phyloP scores from a whole-genome alignment of 1,140 invertebrate genomes.

The Onthophagus taurus region DNA sequence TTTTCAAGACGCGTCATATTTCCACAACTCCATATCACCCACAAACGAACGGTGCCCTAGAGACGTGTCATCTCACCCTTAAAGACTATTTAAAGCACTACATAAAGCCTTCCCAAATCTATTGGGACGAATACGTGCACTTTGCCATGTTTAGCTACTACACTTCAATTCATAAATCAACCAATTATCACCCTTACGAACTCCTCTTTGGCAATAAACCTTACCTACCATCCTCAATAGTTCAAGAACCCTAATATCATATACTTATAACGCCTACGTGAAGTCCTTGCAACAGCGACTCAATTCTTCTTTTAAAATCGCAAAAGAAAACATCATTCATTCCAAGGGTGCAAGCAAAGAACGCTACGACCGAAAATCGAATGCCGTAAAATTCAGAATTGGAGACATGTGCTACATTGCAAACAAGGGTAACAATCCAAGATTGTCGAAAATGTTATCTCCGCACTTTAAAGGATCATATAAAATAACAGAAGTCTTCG shows the following conservation, averaged over 20 bases:
- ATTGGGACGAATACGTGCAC: constrained; percentile 35
- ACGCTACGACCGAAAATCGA: constrained; percentile 14
- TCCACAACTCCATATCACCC: constrained; percentile 11
- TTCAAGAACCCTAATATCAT: constrained; percentile 1
- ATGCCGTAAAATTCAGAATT: neutral
- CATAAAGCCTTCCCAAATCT: constrained; percentile 29
- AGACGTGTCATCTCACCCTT: constrained; percentile 34
- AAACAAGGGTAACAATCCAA: neutral
- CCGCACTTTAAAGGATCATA: constrained; percentile 16
- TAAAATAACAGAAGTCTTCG: neutral
- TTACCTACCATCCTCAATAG: neutral
- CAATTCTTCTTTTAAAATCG: neutral
- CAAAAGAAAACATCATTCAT: constrained; percentile 2
- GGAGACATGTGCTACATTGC: constrained; percentile 1
- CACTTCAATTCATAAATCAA: constrained; percentile 25
- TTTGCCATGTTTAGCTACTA: constrained; percentile 36
- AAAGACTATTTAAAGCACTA: constrained; percentile 37
- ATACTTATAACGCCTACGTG: constrained; percentile 4
- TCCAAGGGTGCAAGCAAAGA: constrained; percentile 2
- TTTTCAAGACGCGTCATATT: constrained; percentile 26
- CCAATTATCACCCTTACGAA: constrained; percentile 28
- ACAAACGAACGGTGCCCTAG: constrained; percentile 21
- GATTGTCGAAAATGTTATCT: constrained; percentile 22
- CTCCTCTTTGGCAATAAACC: constrained; percentile 20
- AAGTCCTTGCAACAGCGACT: constrained; percentile 1